Percentiles rank a stretch among this genome's conserved stretches.
phyloP scores from a whole-genome alignment of 2,113 vertebrate genomes.

The Thamnophis sirtalis region DNA sequence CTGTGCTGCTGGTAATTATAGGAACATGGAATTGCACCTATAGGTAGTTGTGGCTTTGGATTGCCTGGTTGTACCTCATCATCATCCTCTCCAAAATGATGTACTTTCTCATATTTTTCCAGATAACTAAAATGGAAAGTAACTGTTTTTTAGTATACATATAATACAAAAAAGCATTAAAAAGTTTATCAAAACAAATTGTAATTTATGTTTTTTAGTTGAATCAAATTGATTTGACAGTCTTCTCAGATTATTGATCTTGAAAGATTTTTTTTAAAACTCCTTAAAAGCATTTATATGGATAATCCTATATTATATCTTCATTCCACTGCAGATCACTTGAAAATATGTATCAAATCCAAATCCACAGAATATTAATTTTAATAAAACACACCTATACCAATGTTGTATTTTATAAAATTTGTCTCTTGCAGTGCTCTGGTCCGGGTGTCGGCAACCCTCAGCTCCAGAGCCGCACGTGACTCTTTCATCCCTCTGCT shows the following conservation, averaged over 20 bases:
- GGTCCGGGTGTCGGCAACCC: neutral
- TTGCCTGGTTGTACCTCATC: slow-evolving; percentile 96
- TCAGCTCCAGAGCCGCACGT: no score
- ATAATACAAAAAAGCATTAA: slow-evolving; percentile 10
- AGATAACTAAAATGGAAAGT: slow-evolving; percentile 82
- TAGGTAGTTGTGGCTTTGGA: slow-evolving; percentile 92
- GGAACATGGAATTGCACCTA: slow-evolving; percentile 96
- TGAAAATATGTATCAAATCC: neutral
- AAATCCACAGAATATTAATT: neutral
- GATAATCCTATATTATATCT: neutral
- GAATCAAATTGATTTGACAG: neutral
- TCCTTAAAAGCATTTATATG: neutral
- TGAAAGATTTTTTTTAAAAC: neutral
- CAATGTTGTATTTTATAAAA: neutral
- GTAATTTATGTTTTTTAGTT: neutral
- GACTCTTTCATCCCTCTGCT: no score
- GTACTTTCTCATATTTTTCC: slow-evolving; percentile 99
- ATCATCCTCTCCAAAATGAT: slow-evolving; percentile 99
- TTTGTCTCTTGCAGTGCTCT: neutral
- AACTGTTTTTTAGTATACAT: slow-evolving; percentile 29
- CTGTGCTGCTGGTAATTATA: slow-evolving; percentile 99
- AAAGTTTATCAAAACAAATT: neutral
- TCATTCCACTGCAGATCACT: neutral
- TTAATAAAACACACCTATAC: neutral
- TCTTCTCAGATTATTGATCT: neutral